Conservation (phyloP, 1,140 invertebrate genomes). For the Orussus abietinus region DNA sequence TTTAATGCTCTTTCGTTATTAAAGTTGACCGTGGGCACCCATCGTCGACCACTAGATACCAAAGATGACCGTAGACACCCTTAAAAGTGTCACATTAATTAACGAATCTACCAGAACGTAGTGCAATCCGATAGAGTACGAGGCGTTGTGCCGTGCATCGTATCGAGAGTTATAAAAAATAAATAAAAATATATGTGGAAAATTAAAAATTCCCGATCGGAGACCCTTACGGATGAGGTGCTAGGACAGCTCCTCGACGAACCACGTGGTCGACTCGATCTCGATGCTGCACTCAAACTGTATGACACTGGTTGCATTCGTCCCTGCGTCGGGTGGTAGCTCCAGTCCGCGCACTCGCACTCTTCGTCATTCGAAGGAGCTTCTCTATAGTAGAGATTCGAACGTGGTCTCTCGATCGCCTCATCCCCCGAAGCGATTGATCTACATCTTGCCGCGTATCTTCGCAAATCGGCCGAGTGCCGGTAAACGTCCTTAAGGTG, state of each 20-base stretch:
- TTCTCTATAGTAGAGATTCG: background rate
- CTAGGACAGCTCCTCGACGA: constrained; percentile 4
- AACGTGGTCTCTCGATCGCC: too few species aligned
- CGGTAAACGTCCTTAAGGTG: too few species aligned
- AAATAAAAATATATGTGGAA: too few species aligned
- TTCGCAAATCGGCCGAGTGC: too few species aligned
- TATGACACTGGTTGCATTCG: constrained; percentile 36
- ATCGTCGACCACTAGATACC: background rate
- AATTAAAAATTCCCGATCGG: too few species aligned
- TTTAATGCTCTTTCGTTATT: constrained; percentile 14
- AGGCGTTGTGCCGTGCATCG: too few species aligned
- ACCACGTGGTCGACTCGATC: constrained; percentile 20
- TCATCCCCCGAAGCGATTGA: too few species aligned
- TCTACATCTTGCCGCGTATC: too few species aligned
- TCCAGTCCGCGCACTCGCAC: constrained; percentile 37
- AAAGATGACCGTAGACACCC: too few species aligned
- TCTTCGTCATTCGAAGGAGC: constrained; percentile 20
- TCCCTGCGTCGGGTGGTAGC: constrained; percentile 20
- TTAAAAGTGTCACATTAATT: constrained; percentile 2
- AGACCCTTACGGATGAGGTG: background rate
- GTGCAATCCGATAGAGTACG: too few species aligned
- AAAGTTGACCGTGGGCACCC: too few species aligned
- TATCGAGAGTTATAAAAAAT: too few species aligned
- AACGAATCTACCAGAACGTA: background rate
- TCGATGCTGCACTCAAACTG: constrained; percentile 25